Base-by-base conservation (phyloP, 2,113 vertebrate genomes). In the Solenodon paradoxus region DNA sequence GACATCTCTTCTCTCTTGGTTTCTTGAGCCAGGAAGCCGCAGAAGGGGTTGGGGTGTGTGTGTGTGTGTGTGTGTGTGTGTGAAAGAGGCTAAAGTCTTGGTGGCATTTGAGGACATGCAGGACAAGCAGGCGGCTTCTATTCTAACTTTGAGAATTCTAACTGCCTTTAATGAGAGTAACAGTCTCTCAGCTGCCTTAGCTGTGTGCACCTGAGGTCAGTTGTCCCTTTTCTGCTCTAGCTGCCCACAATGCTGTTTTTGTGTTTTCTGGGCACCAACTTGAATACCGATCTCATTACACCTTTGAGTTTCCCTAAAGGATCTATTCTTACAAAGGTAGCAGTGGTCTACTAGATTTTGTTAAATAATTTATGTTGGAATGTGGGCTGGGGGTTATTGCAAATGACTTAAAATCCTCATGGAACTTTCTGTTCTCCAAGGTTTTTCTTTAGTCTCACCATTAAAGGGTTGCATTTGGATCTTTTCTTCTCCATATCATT, bases 161-260 rank as follows among this genome's bases (percentile, higher is more conserved):
- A n/a, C n/a, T 84, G 9, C 35, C 47, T 95, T 87, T 88, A 92
- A 91, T 66, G 53, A 79, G 20, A 92, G 32, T 42, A 64, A 38
- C 35, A 59, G 30, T 74, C 47, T 55, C 81, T 66, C 47, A 77
- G 80, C 66, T 81, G 28, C 42, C 66, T 77, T 77, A 85, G 47
- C 3, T 4, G 17, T 66, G 24, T 9, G 61, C 17, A 72, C 42
- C 66, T 51, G 42, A 92, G 47, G 93, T 89, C 42, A 40, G 57
- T 71, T 42, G n/a, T 53, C 61, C 66, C 28, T 83, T 72, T 24
- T 81, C 32, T 45, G n/a, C 28, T 74, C 12, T 72, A 6, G 22
- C 47, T 90, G 59, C 92, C 85, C 51, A 74, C 11, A 10, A 24
- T 20, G 30, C 68, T 74, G 19, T 71, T 95, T 96, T 55, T 69